phyloP scores from a whole-genome alignment of 2,888 invertebrate genomes.

The Cosmorhoe ocellata region DNA sequence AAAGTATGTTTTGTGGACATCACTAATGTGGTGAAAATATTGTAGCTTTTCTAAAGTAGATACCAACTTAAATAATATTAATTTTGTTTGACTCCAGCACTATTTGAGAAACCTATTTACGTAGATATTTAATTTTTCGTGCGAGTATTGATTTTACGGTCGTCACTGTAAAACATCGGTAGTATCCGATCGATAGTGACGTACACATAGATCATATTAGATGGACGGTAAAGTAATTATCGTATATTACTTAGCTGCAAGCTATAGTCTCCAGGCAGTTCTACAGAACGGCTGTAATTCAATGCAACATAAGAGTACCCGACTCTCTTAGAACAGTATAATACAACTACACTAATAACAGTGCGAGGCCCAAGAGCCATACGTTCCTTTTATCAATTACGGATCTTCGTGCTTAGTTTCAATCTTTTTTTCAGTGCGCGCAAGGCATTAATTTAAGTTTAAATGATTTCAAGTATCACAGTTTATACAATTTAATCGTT shows the following conservation, averaged over 20 bases:
- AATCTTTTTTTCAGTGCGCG: conserved; percentile 20
- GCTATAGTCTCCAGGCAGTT: background rate
- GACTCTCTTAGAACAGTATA: background rate
- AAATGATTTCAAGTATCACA: background rate
- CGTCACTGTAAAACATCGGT: background rate
- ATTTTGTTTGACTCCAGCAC: too few relatives aligned
- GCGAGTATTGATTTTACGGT: too few relatives aligned
- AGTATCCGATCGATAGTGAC: background rate
- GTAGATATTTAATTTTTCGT: too few relatives aligned
- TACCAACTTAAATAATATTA: too few relatives aligned
- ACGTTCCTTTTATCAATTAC: conserved; percentile 54
- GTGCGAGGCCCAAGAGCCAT: conserved; percentile 62
- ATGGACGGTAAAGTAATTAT: conserved; percentile 58
- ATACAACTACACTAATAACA: conserved; percentile 49
- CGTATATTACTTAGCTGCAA: conserved; percentile 55
- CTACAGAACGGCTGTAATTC: background rate
- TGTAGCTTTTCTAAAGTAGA: too few relatives aligned
- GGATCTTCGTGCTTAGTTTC: conserved; percentile 35
- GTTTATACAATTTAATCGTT: too few relatives aligned
- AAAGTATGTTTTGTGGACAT: too few relatives aligned
- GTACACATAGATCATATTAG: conserved; percentile 45
- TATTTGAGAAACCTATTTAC: too few relatives aligned
- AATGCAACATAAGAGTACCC: background rate
- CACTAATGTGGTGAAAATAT: too few relatives aligned
- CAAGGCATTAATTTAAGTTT: background rate